Evolutionary conservation across 2,113 vertebrate species (phyloP).

Genomic region (Cyprinodon tularosa): DNA sequence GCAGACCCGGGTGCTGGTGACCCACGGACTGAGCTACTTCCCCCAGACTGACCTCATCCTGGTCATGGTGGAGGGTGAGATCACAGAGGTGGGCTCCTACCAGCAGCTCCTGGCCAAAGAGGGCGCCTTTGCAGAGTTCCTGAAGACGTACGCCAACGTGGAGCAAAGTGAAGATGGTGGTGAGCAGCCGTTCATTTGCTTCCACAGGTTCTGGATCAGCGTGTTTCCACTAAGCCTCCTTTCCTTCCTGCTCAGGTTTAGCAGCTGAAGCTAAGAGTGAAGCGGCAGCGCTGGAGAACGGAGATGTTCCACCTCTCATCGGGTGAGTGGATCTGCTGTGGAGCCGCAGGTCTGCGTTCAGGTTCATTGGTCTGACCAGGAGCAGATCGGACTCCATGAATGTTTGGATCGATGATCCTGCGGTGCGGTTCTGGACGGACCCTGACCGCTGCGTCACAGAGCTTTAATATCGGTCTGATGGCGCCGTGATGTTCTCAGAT

Average conservation of each 20-base stretch:
- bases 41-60: slow-evolving; percentile 88
- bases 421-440: no score
- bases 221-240: not conserved
- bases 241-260: slow-evolving; percentile 19
- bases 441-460: no score
- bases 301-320: slow-evolving; percentile 59
- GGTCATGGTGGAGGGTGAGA: slow-evolving; percentile 92
- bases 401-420: no score
- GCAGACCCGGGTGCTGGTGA: slow-evolving; percentile 93
- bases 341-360: not conserved
- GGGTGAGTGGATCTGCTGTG: slow-evolving; percentile 57
- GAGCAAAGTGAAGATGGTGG: slow-evolving; percentile 78
- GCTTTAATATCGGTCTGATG: no score
- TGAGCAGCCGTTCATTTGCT: slow-evolving; percentile 30
- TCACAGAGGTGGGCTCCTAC: slow-evolving; percentile 94
- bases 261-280: slow-evolving; percentile 75
- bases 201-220: not conserved
- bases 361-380: not conserved
- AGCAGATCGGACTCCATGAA: not conserved
- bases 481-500: no score
- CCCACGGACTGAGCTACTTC: slow-evolving; percentile 90
- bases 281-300: slow-evolving; percentile 82
- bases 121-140: slow-evolving; percentile 92
- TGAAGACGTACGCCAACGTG: slow-evolving; percentile 82
- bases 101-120: slow-evolving; percentile 87